Percentiles rank a stretch among this genome's conserved stretches.
phyloP scores from a whole-genome alignment of 2,797 vertebrate species.

The Aselliscus stoliczkanus region DNA sequence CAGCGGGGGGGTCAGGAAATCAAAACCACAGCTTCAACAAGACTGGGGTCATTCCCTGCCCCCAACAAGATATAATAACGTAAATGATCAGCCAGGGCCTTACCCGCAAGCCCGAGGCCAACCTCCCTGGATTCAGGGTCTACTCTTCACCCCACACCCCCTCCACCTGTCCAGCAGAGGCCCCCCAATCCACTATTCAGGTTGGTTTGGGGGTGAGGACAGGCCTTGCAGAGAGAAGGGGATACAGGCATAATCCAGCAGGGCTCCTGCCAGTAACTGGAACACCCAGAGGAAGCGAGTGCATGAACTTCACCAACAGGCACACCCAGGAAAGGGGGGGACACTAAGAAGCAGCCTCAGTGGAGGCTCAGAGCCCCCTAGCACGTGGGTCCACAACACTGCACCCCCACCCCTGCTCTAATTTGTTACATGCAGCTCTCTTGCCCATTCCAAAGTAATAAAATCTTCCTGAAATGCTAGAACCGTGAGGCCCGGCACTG shows the following conservation, averaged over 20 bases:
- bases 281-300: neutral
- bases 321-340: neutral
- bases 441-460: conserved; percentile 58
- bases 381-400: neutral
- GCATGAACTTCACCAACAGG: conserved; percentile 29
- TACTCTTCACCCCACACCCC: neutral
- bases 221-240: neutral
- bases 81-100: neutral
- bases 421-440: conserved; percentile 46
- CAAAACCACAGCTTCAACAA: neutral
- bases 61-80: neutral
- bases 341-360: rapidly evolving
- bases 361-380: neutral
- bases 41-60: neutral
- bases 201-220: neutral
- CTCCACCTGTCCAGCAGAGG: neutral
- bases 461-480: conserved; percentile 70
- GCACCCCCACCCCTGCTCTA: neutral
- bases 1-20: neutral
- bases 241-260: neutral
- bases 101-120: neutral
- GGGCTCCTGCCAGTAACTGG: neutral
- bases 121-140: neutral
- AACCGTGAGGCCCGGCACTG: conserved; percentile 38
- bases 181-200: neutral